phyloP scores from a whole-genome alignment of 2,797 vertebrate genomes.

The Microctenopoma lineatum region DNA sequence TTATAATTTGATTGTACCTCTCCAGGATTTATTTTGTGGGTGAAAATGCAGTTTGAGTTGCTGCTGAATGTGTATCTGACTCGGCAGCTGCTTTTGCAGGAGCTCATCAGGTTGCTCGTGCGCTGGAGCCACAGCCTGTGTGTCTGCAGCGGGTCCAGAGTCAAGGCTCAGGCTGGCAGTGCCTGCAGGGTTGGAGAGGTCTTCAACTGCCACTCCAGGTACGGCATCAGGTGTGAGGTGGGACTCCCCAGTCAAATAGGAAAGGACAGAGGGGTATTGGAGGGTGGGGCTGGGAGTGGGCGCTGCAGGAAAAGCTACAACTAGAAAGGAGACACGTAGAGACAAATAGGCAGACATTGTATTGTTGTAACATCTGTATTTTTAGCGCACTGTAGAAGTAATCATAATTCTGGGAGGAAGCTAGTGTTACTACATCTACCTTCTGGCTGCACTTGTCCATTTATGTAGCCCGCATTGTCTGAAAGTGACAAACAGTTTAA shows the following conservation, averaged over 20 bases:
- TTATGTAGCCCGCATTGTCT: slow-evolving; percentile 73
- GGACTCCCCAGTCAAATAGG: slow-evolving; percentile 44
- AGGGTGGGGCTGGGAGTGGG: slow-evolving; percentile 46
- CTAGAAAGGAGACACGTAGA: slow-evolving; percentile 9
- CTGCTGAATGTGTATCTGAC: slow-evolving; percentile 81
- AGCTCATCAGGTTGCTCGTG: slow-evolving; percentile 51
- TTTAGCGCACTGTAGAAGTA: not conserved
- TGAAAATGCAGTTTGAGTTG: slow-evolving; percentile 83
- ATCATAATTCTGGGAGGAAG: not conserved
- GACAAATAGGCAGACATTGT: not conserved
- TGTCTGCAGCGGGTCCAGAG: slow-evolving; percentile 39
- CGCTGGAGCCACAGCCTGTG: slow-evolving; percentile 26
- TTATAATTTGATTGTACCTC: slow-evolving; percentile 11
- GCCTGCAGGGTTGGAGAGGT: slow-evolving; percentile 24
- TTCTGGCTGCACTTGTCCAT: slow-evolving; percentile 77
- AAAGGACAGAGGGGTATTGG: slow-evolving; percentile 32
- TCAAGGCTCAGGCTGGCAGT: slow-evolving; percentile 14
- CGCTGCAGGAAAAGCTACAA: slow-evolving; percentile 60
- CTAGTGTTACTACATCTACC: slow-evolving; percentile 59
- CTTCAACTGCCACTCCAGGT: slow-evolving; percentile 25
- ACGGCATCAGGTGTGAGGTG: slow-evolving; percentile 44
- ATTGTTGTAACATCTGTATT: not conserved
- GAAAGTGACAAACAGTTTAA: slow-evolving; percentile 36
- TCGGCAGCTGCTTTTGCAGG: slow-evolving; percentile 60
- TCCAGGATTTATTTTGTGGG: slow-evolving; percentile 61